Evolutionary conservation across 2,888 invertebrate species (phyloP).

Genomic region (Idaea aversata): DNA sequence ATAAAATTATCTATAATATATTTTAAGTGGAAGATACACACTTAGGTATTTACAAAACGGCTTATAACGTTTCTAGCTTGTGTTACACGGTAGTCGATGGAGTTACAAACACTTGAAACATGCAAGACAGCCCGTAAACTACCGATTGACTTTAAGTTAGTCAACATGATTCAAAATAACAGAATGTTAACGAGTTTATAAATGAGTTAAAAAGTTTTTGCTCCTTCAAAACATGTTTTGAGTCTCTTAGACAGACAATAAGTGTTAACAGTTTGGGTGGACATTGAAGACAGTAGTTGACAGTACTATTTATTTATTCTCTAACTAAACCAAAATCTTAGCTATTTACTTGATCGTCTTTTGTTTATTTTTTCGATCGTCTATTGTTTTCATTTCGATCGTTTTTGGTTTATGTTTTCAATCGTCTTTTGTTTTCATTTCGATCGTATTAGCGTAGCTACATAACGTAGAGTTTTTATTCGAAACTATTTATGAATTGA

Average conservation of each 20-base stretch:
- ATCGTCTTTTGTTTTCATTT: no score
- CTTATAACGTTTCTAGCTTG: not conserved
- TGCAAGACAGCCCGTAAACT: constrained; percentile 6
- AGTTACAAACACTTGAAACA: constrained; percentile 24
- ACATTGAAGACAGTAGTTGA: no score
- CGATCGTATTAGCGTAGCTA: no score
- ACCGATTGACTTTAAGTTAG: constrained; percentile 13
- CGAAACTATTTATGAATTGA: no score
- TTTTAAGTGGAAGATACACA: constrained; percentile 20
- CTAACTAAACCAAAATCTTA: no score
- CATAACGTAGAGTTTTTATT: no score
- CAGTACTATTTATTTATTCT: no score
- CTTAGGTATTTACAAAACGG: constrained; percentile 3
- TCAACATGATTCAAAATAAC: not conserved
- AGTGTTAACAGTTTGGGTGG: no score
- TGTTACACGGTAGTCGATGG: constrained; percentile 8
- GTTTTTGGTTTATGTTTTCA: no score
- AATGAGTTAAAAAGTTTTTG: constrained; percentile 1
- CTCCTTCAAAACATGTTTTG: not conserved
- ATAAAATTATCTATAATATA: constrained; percentile 8
- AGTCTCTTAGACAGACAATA: not conserved
- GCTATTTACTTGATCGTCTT: no score
- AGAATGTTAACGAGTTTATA: not conserved
- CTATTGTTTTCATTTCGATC: no score
- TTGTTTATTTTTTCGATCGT: no score